Base-by-base conservation (phyloP, 2,888 invertebrate species). In the Ephialtes manifestator region DNA sequence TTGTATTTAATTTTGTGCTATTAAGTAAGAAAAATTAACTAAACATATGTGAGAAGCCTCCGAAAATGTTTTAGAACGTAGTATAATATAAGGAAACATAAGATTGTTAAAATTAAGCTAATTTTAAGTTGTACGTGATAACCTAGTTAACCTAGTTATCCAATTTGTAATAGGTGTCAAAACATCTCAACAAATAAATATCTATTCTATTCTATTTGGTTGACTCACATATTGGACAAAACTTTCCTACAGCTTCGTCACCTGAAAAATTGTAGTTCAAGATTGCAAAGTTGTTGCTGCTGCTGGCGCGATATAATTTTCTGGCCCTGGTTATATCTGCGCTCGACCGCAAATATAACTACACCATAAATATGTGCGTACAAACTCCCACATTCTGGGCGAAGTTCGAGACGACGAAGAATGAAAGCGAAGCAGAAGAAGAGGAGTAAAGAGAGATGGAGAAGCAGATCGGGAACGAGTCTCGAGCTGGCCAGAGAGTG, bases 381-480 rank as follows among this genome's bases (percentile, higher is more conserved):
- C 46, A 70, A 86, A 76, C 70, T 67, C 81, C 83, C 86, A 81
- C 83, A 78, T 83, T 86, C 74, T 76, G 63, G 39, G 31, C 39
- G 76, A 79, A 35, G 74, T 74, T 76, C 85, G 79, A 74, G 46
- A 72, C 77, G 77, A 71, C 51, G 65, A 39, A 81, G 74, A 43
- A 67, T 63, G 55, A 58, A 55, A 51, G 31, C 46, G 74, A 79
- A 13, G 18, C 63, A 35, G 24, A 43, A 55, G 1, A 11, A 15
- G 46, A 39, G 68, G 51, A 53, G 28, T 11, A 46, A 46, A 72
- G 77, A 65, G 60, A 77, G 74, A 79, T 51, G 71, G 75, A 60
- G 82, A 82, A 68, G 75, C 65, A 65, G 58, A 82, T 85, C 82
- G 82, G 75, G 79, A 85, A 82, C 82, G 85, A 85, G 85, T 76